Percentiles rank a stretch among this genome's conserved stretches.
Conservation (phyloP, 2,888 invertebrate species). For the Drepana falcataria region DNA sequence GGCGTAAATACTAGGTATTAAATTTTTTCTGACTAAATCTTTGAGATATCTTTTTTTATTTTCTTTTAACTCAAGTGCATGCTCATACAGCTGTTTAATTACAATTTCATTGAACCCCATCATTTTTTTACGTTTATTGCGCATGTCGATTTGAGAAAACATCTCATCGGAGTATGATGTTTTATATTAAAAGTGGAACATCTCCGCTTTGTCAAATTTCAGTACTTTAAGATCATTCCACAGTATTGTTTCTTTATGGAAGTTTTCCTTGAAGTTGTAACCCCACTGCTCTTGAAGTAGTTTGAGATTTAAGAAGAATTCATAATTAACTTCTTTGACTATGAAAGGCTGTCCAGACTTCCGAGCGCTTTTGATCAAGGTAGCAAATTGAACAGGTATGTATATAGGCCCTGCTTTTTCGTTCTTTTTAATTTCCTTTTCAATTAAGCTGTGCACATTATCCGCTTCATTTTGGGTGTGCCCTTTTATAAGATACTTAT, state of each 20-base stretch:
- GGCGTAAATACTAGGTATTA: too few species aligned
- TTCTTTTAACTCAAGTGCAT: too few species aligned
- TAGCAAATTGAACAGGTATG: slow-evolving; percentile 13
- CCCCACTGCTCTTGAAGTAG: slow-evolving; percentile 9
- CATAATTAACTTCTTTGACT: slow-evolving; percentile 5
- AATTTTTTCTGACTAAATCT: too few species aligned
- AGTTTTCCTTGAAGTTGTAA: slow-evolving; percentile 6
- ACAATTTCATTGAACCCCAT: too few species aligned
- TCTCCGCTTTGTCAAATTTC: slow-evolving; percentile 6
- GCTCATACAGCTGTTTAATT: too few species aligned
- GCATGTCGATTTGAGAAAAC: too few species aligned
- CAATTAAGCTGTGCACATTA: slow-evolving; percentile 30
- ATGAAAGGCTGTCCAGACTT: slow-evolving; percentile 4
- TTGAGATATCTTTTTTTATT: too few species aligned
- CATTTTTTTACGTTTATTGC: too few species aligned
- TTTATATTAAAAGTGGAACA: slow-evolving; percentile 9
- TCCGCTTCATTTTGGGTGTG: slow-evolving; percentile 15
- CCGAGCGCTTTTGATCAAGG: slow-evolving; percentile 8
- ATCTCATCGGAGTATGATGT: slow-evolving; percentile 4
- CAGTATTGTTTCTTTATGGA: not conserved
- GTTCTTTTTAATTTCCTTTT: slow-evolving; percentile 25
- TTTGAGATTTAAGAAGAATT: slow-evolving; percentile 6
- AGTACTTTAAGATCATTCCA: slow-evolving; percentile 7
- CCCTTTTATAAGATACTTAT: too few species aligned
- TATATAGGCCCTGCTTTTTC: slow-evolving; percentile 24